Evolutionary conservation across 1,140 invertebrate genomes (phyloP), one percentile per base, ranked within the genome.

Genomic region (Bombus waltoni): DNA sequence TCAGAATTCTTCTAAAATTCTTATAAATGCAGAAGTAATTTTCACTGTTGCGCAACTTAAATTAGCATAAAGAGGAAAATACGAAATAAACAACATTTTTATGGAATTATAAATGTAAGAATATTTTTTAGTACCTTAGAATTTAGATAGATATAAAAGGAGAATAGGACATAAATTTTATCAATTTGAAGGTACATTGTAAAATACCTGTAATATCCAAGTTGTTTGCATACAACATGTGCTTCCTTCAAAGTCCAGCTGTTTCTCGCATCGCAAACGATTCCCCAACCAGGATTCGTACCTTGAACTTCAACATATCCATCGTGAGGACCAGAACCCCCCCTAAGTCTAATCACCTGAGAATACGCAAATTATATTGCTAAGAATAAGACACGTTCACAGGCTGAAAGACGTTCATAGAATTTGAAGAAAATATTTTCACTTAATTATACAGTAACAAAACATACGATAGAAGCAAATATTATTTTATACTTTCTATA

Each of bases 251-350:
- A 91, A 70, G 93, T 95, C 96, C 96, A 96, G 47, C 90, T 86
- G 71, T 95, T 94, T 77, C 88, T 92, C 3, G 93, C 89, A 90
- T 96, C 96, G 70, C 96, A 96, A 81, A 96, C 93, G 13, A 95
- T 87, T 40, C 96, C 96, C 96, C 96, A 96, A 11, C 95, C 94
- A 47, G 94, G 92, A 70, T 92, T 88, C 11, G 83, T 85, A 13
- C 95, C 94, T 88, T 95, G 94, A 32, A 96, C 94, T 91, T 96
- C 96, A 3, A 96, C 93, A 77, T 96, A 96, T 10, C 96, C 96
- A 76, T 96, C 95, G 81, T 93, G 93, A 40, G 94, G 94, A 42
- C 92, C 94, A 1, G 93, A 91, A 32, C 96, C 96, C 18, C 95
- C 96, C 47, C 96, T 93, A 22, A 96, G 91, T 53, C 96, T 91